phyloP scores from a whole-genome alignment of 2,113 vertebrate genomes.

The Mystacornis crossleyi region DNA sequence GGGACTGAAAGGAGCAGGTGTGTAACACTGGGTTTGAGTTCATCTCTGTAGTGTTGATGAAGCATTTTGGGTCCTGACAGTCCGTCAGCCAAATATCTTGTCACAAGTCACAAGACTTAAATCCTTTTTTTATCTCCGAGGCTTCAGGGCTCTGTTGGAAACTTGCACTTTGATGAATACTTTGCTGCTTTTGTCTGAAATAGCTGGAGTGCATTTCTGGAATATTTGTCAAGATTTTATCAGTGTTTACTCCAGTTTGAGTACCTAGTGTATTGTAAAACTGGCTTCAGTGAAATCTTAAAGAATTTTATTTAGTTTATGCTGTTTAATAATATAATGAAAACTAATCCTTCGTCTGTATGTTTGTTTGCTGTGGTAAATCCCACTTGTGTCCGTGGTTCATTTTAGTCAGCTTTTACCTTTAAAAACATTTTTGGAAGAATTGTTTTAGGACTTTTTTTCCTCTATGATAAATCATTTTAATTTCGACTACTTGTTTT shows the following conservation, averaged over 20 bases:
- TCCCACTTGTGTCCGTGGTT: neutral
- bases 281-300: constrained; percentile 24
- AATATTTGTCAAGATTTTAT: constrained; percentile 80
- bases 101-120: constrained; percentile 48
- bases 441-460: neutral
- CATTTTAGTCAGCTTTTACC: constrained; percentile 45
- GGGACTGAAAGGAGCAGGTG: neutral
- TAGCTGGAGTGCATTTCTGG: constrained; percentile 74
- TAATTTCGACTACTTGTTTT: constrained; percentile 43
- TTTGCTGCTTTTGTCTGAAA: constrained; percentile 70
- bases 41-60: neutral
- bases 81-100: constrained; percentile 54
- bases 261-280: constrained; percentile 66
- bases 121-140: constrained; percentile 50
- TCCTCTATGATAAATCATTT: constrained; percentile 40
- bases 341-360: constrained; percentile 9
- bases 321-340: constrained; percentile 57
- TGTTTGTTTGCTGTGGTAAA: constrained; percentile 9
- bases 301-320: constrained; percentile 51
- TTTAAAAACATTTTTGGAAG: constrained; percentile 20
- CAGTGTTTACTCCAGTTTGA: constrained; percentile 65
- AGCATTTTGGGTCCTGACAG: constrained; percentile 31
- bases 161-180: constrained; percentile 59
- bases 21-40: neutral
- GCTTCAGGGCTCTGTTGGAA: constrained; percentile 56